Evolutionary conservation across 2,888 invertebrate genomes (phyloP), one percentile per base, ranked within the genome.

Genomic region (Cerastis rubricosa): DNA sequence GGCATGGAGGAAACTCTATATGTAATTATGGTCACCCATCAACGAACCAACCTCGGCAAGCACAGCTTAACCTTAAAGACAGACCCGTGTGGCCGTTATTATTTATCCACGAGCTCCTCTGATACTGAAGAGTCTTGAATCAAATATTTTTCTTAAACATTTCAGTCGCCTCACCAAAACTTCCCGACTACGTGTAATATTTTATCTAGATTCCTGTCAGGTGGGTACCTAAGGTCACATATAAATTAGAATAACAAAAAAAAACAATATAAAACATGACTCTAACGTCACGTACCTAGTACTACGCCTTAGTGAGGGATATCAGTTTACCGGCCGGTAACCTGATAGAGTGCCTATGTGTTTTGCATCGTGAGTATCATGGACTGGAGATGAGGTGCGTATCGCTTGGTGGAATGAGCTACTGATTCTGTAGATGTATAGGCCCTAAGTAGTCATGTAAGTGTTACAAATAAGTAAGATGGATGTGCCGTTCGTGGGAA

Each of bases 321-420:
- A 57, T 84, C 74, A 11, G 57, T n/a, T 84, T 78, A 68, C 75
- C 47, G 8, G 59, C 54, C 22, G 19, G 86, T 83, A 86, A 85
- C 66, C 9, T 57, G 84, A 85, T 86, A 83, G 64, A 80, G 67
- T 81, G 12, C 54, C 12, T 82, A 65, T 84, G 84, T 86, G 76
- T 75, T 74, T 49, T 66, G 86, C 74, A 79, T 84, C 69, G 57
- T 45, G 74, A 66, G 19, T 68, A 66, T 43, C 29, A 47, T 29
- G 29, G 25, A 45, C 59, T 29, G 19, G 81, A 66, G 61, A 69
- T 75, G 74, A 72, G 63, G 49, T 57, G 17, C 7, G 68, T 65
- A 57, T 25, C 22, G 47, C 29, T 29, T 49, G 49, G 49, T 35
- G 22, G 12, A 73, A 54, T 71, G 51, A 61, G 72, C 72, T 65